A percentile compares a stretch with the other conserved stretches of the same genome.
phyloP scores from a whole-genome alignment of 23 tunicate species.

The Aplidium turbinatum region DNA sequence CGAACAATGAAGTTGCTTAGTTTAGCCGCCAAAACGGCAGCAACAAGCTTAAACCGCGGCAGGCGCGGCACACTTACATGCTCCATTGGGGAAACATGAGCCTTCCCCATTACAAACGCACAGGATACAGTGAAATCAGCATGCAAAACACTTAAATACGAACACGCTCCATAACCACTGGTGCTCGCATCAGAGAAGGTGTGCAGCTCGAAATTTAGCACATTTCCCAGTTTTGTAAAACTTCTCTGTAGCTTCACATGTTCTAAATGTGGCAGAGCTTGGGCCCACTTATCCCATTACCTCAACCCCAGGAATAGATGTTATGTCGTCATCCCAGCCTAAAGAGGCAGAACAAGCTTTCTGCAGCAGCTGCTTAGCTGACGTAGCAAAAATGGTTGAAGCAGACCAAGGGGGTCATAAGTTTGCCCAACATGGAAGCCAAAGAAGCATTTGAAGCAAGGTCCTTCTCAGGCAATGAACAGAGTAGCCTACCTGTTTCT shows the following conservation, averaged over 20 bases:
- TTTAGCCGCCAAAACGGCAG: background rate
- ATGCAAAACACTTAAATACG: background rate
- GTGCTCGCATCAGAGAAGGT: background rate
- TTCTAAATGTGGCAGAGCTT: background rate
- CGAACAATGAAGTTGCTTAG: background rate
- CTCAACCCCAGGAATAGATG: background rate
- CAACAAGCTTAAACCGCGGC: background rate
- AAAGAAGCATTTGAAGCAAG: background rate
- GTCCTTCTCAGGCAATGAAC: background rate
- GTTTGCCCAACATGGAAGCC: background rate
- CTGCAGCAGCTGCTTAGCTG: slow-evolving; percentile 1
- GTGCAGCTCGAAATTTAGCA: background rate
- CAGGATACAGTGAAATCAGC: background rate
- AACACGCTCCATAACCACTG: background rate
- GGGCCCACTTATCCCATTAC: background rate
- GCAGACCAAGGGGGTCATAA: background rate
- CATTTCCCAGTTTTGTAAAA: background rate
- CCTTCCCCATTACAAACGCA: background rate
- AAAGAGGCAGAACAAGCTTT: background rate
- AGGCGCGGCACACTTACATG: background rate
- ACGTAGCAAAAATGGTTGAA: background rate
- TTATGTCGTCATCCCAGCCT: background rate
- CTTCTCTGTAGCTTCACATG: background rate
- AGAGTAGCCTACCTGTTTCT: background rate
- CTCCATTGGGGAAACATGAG: background rate